Percentiles rank a stretch among this genome's conserved stretches.
phyloP scores from a whole-genome alignment of 2,113 vertebrate species.

The Copsychus sechellarum region DNA sequence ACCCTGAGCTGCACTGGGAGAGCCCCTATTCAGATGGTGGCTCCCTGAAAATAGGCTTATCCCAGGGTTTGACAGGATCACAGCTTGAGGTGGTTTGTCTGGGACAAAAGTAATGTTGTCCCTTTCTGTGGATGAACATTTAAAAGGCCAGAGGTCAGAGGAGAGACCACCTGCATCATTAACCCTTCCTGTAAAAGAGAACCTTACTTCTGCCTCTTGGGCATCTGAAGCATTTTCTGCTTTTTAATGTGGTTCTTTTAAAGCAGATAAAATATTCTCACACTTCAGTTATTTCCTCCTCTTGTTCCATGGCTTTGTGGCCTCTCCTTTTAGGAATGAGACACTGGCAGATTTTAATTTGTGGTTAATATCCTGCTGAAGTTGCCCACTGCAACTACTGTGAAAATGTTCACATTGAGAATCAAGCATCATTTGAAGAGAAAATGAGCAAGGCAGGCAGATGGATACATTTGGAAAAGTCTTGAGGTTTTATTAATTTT shows the following conservation, averaged over 20 bases:
- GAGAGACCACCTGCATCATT: slow-evolving; percentile 56
- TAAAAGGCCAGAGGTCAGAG: slow-evolving; percentile 54
- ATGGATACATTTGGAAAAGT: background rate
- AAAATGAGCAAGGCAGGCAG: background rate
- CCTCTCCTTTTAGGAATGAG: background rate
- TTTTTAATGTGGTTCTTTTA: background rate
- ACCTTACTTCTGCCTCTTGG: background rate
- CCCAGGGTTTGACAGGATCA: slow-evolving; percentile 40
- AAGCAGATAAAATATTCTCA: background rate
- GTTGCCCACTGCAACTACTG: background rate
- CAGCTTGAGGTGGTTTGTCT: slow-evolving; percentile 56
- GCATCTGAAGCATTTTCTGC: background rate
- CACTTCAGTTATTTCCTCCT: background rate
- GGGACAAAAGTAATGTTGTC: slow-evolving; percentile 47
- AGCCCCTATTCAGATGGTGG: background rate
- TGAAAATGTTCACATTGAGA: background rate
- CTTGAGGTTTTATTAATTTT: background rate
- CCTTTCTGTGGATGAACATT: slow-evolving; percentile 45
- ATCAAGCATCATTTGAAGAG: background rate
- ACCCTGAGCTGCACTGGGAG: background rate
- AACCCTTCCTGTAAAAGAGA: background rate
- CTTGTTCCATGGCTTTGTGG: background rate
- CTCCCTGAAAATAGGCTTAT: slow-evolving; percentile 32
- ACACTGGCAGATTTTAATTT: background rate
- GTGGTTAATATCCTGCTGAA: background rate